Conservation (phyloP, 2,888 invertebrate species). For the Galeruca laticollis region DNA sequence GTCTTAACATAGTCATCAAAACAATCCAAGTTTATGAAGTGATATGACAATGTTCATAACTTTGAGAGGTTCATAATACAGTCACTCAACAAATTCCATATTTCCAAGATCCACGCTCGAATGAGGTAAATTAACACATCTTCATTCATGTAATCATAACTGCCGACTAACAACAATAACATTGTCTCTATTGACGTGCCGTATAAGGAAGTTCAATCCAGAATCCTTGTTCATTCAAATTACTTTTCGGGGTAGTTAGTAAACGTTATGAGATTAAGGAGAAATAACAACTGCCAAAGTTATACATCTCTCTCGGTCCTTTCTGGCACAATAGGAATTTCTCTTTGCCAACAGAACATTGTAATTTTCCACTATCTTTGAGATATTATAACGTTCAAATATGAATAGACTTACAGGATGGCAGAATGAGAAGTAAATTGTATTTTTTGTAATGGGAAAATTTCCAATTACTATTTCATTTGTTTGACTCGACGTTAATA, state of each 20-base stretch:
- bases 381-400: neutral
- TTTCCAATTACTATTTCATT: no score
- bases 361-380: conserved; percentile 49
- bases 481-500: no score
- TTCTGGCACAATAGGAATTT: conserved; percentile 45
- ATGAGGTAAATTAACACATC: neutral
- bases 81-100: neutral
- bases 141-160: conserved; percentile 10
- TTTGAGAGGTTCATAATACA: neutral
- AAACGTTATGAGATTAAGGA: conserved; percentile 34
- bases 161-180: neutral
- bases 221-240: conserved; percentile 32
- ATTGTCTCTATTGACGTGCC: conserved; percentile 1
- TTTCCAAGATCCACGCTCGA: neutral
- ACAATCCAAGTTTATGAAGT: neutral
- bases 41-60: neutral
- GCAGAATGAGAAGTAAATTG: no score
- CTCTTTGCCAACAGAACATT: conserved; percentile 46
- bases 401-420: neutral
- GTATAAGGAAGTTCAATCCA: conserved; percentile 11
- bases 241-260: conserved; percentile 27
- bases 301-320: conserved; percentile 41
- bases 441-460: no score
- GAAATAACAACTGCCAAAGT: conserved; percentile 41
- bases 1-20: neutral